Base-by-base conservation (phyloP, 2,888 invertebrate species). In the Pelosia muscerda region DNA sequence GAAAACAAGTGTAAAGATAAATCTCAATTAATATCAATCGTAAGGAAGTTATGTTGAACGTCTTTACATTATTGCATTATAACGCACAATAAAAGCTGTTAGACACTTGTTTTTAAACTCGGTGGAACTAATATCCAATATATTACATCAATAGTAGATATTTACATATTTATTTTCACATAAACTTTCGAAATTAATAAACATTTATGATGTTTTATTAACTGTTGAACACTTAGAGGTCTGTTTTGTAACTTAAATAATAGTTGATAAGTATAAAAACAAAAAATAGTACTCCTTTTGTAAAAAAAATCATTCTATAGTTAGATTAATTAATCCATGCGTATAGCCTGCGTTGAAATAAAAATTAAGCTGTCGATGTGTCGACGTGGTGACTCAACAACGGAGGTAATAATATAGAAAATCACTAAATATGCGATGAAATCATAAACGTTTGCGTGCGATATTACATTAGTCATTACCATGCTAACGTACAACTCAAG, bases 401-500 rank as follows among this genome's bases (percentile, higher is more conserved):
- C 74, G 75, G 69, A 73, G 71, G 75, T 73, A 69, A 83, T 81
- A 84, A 83, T 81, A 84, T 85, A 84, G 84, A 84, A 90, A 89
- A 86, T 83, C 83, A 86, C 82, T 83, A 86, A 42, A 83, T 83
- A 77, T 82, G 74, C 81, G 77, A 84, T 78, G 76, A 82, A 85
- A 86, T 81, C 76, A 83, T 84, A 74, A 74, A 69, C 72, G 68
- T 78, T 87, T 74, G 88, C 88, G 88, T 88, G 87, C 79, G 76
- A 55, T 81, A 78, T 71, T 69, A 76, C 68, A 77, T 66, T 70
- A 73, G 74, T 72, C 81, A 75, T 71, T 74, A 75, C 76, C 68
- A 72, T 76, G 73, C 76, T 68, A 73, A 71, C 73, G 79, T 77
- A 72, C 63, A 68, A 83, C 81, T 84, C 82, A 81, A 82, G 83